phyloP scores from a whole-genome alignment of 2,113 vertebrate species.

The Butastur rufipennis region DNA sequence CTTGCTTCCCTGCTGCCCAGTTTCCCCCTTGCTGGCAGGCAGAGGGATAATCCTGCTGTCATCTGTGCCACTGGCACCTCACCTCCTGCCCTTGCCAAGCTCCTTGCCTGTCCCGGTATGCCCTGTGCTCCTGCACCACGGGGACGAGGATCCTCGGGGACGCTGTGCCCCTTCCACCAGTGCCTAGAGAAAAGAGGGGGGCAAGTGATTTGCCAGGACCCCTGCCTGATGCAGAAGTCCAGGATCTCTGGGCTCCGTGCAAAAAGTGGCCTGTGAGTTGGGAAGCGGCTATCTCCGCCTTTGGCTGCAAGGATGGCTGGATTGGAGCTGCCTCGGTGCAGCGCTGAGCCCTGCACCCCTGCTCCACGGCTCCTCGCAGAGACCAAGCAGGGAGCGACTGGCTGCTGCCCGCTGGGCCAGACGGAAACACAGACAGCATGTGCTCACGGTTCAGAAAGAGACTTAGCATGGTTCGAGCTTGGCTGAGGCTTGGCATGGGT shows the following conservation, averaged over 20 bases:
- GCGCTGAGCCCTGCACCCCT: not conserved
- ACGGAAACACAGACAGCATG: not conserved
- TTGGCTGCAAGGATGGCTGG: not conserved
- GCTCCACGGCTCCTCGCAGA: not conserved
- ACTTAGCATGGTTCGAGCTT: not conserved
- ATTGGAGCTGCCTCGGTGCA: fast-evolving
- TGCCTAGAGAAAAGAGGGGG: not conserved
- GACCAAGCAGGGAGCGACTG: fast-evolving
- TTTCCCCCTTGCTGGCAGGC: not conserved
- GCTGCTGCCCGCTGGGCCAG: not conserved
- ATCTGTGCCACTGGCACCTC: not conserved
- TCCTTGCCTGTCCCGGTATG: fast-evolving
- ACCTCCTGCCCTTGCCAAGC: not conserved
- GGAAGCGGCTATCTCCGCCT: not conserved
- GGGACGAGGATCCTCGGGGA: fast-evolving
- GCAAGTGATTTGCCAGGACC: not conserved
- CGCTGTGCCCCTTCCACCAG: not conserved
- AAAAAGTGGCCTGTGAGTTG: not conserved
- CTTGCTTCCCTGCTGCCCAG: not conserved
- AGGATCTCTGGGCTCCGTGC: not conserved
- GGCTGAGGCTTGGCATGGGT: not conserved
- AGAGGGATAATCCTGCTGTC: constrained; percentile 28
- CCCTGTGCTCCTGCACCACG: not conserved
- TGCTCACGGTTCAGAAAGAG: fast-evolving
- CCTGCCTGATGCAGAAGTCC: not conserved